A percentile compares a stretch with the other conserved stretches of the same genome.
Conservation (phyloP, 2,797 vertebrate genomes). For the Paramormyrops hopkinsi region DNA sequence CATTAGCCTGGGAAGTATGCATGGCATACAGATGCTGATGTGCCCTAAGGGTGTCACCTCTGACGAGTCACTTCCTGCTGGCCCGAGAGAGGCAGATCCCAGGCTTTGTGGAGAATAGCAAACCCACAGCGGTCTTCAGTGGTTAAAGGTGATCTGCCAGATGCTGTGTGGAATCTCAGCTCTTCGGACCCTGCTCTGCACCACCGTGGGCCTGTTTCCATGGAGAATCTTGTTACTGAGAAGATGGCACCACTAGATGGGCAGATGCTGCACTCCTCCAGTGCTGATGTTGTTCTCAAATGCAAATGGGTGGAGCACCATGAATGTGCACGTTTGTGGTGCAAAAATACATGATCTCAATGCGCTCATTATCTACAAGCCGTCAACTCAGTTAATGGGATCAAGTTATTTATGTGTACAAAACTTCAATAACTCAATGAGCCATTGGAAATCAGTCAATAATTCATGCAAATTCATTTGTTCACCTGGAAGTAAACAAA, state of each 20-base stretch:
- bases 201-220: neutral
- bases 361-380: neutral
- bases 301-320: neutral
- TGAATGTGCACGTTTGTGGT: neutral
- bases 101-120: slow-evolving; percentile 36
- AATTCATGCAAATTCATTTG: slow-evolving; percentile 12
- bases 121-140: slow-evolving; percentile 36
- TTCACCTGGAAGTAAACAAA: slow-evolving; percentile 20
- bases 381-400: neutral
- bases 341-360: neutral
- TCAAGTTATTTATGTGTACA: neutral
- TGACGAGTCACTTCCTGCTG: slow-evolving; percentile 23
- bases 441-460: neutral
- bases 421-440: neutral
- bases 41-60: neutral
- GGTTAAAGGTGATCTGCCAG: slow-evolving; percentile 52
- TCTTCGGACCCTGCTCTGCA: neutral
- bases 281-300: neutral
- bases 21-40: neutral
- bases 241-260: neutral
- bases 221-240: neutral
- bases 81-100: slow-evolving; percentile 31
- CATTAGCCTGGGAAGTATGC: neutral
- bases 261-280: neutral
- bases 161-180: neutral